Conservation (phyloP, 2,888 invertebrate genomes). For the Phyto melanocephala region DNA sequence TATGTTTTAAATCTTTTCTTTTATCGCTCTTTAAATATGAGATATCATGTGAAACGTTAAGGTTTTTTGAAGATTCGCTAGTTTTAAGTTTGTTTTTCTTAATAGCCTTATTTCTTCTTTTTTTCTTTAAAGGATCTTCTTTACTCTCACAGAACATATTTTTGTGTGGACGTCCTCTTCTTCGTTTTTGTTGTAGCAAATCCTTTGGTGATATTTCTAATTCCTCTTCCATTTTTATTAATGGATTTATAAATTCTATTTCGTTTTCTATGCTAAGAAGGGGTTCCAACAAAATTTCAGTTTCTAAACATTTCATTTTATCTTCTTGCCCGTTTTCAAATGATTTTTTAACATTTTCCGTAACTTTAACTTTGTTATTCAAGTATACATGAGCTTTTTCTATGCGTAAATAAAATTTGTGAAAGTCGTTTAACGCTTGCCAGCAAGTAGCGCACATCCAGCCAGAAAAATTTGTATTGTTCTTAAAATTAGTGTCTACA, state of each 20-base stretch:
- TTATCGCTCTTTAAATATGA: neutral
- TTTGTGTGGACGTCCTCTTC: constrained; percentile 27
- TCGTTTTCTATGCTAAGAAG: neutral
- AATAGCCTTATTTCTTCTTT: neutral
- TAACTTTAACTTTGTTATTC: constrained; percentile 54
- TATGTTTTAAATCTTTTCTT: neutral
- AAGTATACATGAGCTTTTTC: constrained; percentile 67
- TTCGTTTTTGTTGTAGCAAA: constrained; percentile 11
- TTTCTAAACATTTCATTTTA: neutral
- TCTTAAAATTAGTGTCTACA: neutral
- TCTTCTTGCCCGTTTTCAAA: neutral
- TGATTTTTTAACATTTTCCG: constrained; percentile 33
- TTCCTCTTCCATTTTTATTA: constrained; percentile 17
- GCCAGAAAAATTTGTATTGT: neutral
- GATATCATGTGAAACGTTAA: neutral
- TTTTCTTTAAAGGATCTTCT: constrained; percentile 2
- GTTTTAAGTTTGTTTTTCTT: neutral
- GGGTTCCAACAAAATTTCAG: constrained; percentile 40
- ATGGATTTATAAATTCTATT: constrained; percentile 20
- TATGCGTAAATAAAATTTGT: constrained; percentile 70
- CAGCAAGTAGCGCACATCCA: constrained; percentile 71
- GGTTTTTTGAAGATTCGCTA: neutral
- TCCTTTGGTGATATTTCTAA: neutral
- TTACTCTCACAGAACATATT: neutral
- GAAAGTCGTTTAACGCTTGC: constrained; percentile 69